Evolutionary conservation across 1,140 invertebrate genomes (phyloP).

Genomic region (Carcinoscorpius rotundicauda): DNA sequence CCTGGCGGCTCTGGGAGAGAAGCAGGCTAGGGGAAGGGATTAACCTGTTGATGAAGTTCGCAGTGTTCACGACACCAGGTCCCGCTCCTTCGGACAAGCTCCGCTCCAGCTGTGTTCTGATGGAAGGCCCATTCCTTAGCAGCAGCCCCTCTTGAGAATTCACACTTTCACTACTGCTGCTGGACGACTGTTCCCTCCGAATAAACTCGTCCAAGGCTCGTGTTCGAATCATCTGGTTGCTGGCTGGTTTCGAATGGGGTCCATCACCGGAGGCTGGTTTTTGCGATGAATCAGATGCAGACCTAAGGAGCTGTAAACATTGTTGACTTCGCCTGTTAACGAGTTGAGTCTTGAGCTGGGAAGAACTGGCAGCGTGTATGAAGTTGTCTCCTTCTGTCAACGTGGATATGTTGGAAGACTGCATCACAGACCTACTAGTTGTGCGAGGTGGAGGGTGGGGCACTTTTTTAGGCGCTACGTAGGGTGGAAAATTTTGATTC

Average conservation of each 20-base stretch:
- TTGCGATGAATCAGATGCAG: slow-evolving; percentile 22
- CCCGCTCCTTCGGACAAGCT: too few species aligned
- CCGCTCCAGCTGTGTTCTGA: too few species aligned
- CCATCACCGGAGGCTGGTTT: slow-evolving; percentile 11
- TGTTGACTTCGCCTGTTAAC: slow-evolving; percentile 12
- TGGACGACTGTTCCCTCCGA: slow-evolving; percentile 27
- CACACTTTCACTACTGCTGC: slow-evolving; percentile 56
- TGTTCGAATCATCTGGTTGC: slow-evolving; percentile 2
- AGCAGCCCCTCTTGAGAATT: slow-evolving; percentile 52
- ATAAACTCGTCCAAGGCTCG: slow-evolving; percentile 13
- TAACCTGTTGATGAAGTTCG: too few species aligned
- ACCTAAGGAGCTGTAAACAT: slow-evolving; percentile 18
- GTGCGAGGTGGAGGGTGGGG: slow-evolving; percentile 73
- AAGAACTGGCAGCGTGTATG: slow-evolving; percentile 26
- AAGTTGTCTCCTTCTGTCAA: slow-evolving; percentile 37
- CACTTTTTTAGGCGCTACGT: slow-evolving; percentile 37
- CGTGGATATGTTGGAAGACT: slow-evolving; percentile 59
- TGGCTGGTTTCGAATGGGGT: background rate
- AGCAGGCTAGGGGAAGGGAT: too few species aligned
- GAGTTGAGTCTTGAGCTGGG: slow-evolving; percentile 11
- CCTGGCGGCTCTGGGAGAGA: slow-evolving; percentile 42
- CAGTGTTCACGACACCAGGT: too few species aligned
- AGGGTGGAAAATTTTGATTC: slow-evolving; percentile 2
- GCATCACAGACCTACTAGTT: slow-evolving; percentile 59
- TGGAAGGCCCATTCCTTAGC: too few species aligned